These are phyloP conservation scores for Caenorhabditis imperialis DNA, from an alignment of 2,888 invertebrate genomes.

Conservation along the genomic window DNA sequence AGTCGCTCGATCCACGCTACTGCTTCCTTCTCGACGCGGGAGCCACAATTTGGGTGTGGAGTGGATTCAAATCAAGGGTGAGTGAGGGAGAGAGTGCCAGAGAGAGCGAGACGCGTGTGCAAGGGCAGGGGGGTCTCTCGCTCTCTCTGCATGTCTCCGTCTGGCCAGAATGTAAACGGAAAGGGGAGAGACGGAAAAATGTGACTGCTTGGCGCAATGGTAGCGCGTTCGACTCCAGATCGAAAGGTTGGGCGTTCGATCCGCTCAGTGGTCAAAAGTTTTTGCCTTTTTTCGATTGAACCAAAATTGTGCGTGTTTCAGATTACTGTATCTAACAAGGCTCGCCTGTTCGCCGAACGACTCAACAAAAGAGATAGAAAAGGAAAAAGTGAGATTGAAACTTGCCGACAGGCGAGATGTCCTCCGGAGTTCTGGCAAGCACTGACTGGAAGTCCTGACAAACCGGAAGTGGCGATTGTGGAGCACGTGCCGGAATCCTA, in stretches of 20 bases:
- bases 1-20: slow-evolving; percentile 90
- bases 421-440: slow-evolving; percentile 88
- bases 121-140: background rate
- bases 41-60: slow-evolving; percentile 89
- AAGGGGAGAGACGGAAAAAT: background rate
- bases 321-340: slow-evolving; percentile 77
- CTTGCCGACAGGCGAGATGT: slow-evolving; percentile 88
- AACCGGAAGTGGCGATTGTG: slow-evolving; percentile 71
- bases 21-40: slow-evolving; percentile 93
- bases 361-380: slow-evolving; percentile 98
- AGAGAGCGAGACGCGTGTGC: background rate
- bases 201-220: slow-evolving; percentile 70
- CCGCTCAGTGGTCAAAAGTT: slow-evolving; percentile 65
- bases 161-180: background rate
- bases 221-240: slow-evolving; percentile 72
- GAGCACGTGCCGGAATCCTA: slow-evolving; percentile 82
- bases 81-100: background rate
- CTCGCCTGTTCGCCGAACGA: slow-evolving; percentile 92
- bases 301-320: slow-evolving; percentile 40
- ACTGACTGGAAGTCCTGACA: slow-evolving; percentile 79
- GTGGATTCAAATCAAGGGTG: slow-evolving; percentile 83
- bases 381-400: slow-evolving; percentile 90
- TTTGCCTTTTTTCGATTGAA: slow-evolving; percentile 6
- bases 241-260: slow-evolving; percentile 72
- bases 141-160: background rate